phyloP scores from a whole-genome alignment of 2,797 vertebrate genomes.

The Anguilla marmorata region DNA sequence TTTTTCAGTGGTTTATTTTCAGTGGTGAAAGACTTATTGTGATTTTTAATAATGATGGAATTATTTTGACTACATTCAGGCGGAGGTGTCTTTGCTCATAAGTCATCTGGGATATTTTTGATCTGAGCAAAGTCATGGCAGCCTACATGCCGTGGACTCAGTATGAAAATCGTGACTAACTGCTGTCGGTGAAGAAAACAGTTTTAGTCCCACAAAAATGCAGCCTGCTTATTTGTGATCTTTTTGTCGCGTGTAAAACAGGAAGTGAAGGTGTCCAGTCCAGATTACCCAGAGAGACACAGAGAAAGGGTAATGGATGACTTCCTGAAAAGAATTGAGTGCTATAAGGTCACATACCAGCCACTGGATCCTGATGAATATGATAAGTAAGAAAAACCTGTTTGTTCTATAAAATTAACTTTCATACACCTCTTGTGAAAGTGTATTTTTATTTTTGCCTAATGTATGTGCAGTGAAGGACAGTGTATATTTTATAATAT shows the following conservation, averaged over 20 bases:
- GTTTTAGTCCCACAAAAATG: not conserved
- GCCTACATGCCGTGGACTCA: not conserved
- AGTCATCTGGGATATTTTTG: not conserved
- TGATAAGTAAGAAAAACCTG: slow-evolving; percentile 83
- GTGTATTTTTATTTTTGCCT: not conserved
- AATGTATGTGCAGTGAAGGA: not conserved
- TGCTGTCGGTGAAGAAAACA: not conserved
- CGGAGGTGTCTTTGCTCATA: not conserved
- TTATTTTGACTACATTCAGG: not conserved
- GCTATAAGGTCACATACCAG: slow-evolving; percentile 96
- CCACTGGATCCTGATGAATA: slow-evolving; percentile 87
- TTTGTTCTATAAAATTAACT: not conserved
- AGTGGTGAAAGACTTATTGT: not conserved
- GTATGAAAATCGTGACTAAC: not conserved
- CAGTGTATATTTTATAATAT: not conserved
- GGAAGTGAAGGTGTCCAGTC: slow-evolving; percentile 98
- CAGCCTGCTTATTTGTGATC: slow-evolving; percentile 15
- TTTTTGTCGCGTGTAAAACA: slow-evolving; percentile 55
- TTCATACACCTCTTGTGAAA: not conserved
- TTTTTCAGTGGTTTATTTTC: not conserved
- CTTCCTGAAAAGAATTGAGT: slow-evolving; percentile 95
- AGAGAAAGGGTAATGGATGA: slow-evolving; percentile 95
- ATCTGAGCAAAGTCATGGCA: too few relatives aligned
- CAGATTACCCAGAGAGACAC: slow-evolving; percentile 92
- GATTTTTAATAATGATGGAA: not conserved